Evolutionary conservation across 2,888 invertebrate species (phyloP).

Genomic region (Drosophila prostipennis): DNA sequence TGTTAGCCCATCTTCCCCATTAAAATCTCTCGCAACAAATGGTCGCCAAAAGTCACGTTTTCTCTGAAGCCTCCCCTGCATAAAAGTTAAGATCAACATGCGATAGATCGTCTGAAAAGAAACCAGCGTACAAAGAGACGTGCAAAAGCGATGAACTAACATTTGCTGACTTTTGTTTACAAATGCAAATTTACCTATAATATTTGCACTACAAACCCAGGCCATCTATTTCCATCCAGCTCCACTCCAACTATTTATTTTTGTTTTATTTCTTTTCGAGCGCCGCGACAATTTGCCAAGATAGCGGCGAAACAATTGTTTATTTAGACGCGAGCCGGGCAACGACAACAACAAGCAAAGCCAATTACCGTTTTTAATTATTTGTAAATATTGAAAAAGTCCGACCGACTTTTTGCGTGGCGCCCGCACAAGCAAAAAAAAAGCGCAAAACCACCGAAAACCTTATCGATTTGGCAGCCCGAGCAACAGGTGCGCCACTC

Average conservation of each 20-base stretch:
- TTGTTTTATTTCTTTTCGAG: slow-evolving; percentile 8
- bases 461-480: slow-evolving; percentile 28
- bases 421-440: slow-evolving; percentile 13
- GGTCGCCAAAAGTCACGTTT: slow-evolving; percentile 54
- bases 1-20: slow-evolving; percentile 28
- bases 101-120: slow-evolving; percentile 26
- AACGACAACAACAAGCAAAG: slow-evolving; percentile 59
- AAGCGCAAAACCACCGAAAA: not conserved
- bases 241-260: slow-evolving; percentile 17
- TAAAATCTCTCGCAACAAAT: slow-evolving; percentile 19
- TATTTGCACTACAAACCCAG: slow-evolving; percentile 45
- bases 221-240: slow-evolving; percentile 20
- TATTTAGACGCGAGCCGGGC: slow-evolving; percentile 15
- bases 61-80: slow-evolving; percentile 35
- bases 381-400: slow-evolving; percentile 63
- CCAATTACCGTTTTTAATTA: slow-evolving; percentile 71
- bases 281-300: slow-evolving; percentile 53
- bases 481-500: slow-evolving; percentile 36
- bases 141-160: slow-evolving; percentile 59
- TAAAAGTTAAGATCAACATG: slow-evolving; percentile 43
- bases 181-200: slow-evolving; percentile 55
- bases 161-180: slow-evolving; percentile 48
- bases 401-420: slow-evolving; percentile 26
- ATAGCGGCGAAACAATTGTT: slow-evolving; percentile 37
- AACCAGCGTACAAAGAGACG: slow-evolving; percentile 21